Conservation (phyloP, 2,888 invertebrate species). For the Drosophila barbarae region DNA sequence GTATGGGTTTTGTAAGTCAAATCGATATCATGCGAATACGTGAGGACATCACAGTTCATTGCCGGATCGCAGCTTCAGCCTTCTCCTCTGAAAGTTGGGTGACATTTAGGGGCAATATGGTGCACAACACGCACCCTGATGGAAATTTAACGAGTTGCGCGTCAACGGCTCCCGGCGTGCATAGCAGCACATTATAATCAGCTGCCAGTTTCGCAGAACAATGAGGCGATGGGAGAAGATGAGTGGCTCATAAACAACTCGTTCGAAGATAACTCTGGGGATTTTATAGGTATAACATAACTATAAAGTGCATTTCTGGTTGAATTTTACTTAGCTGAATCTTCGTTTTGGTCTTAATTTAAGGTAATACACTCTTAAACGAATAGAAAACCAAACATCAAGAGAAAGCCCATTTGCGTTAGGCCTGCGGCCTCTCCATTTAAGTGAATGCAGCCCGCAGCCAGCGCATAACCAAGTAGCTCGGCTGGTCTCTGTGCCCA, state of each 20-base stretch:
- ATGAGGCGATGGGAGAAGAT: not conserved
- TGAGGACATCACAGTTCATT: conserved; percentile 74
- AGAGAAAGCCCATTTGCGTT: conserved; percentile 20
- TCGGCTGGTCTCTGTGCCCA: not conserved
- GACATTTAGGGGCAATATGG: conserved; percentile 70
- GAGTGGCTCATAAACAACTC: conserved; percentile 59
- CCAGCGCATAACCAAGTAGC: conserved; percentile 58
- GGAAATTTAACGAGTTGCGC: conserved; percentile 72
- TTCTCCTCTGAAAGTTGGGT: conserved; percentile 38
- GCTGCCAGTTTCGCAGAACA: conserved; percentile 47
- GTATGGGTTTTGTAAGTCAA: conserved; percentile 63
- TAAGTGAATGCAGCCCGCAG: conserved; percentile 45
- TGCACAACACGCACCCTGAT: conserved; percentile 62
- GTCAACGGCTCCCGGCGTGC: conserved; percentile 43
- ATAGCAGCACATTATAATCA: conserved; percentile 63
- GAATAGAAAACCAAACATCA: conserved; percentile 25
- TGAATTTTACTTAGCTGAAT: not conserved
- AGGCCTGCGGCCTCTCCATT: conserved; percentile 38
- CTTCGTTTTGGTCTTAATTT: not conserved
- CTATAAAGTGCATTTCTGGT: not conserved
- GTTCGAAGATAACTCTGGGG: conserved; percentile 26
- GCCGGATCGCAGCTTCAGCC: conserved; percentile 32
- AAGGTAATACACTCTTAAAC: conserved; percentile 1
- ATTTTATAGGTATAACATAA: not conserved
- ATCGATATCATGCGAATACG: conserved; percentile 71